Evolutionary conservation across 1,140 invertebrate genomes (phyloP).

Genomic region (Physella acuta): DNA sequence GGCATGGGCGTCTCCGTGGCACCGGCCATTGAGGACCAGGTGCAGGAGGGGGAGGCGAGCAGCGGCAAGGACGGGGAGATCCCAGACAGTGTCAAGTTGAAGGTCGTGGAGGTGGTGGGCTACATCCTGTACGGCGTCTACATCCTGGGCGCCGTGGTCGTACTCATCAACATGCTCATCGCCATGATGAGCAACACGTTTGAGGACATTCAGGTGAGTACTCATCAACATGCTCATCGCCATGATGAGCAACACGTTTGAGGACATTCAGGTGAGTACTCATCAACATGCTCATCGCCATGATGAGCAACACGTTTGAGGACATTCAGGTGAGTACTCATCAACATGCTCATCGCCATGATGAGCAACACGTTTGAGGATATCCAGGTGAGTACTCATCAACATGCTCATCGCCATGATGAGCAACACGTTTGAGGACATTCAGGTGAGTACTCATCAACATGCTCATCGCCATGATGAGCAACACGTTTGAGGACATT

Average conservation of each 20-base stretch:
- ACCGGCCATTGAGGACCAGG: conserved; percentile 30
- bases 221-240: conserved; percentile 97
- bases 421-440: conserved; percentile 97
- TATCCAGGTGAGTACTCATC: conserved; percentile 93
- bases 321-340: conserved; percentile 93
- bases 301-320: conserved; percentile 99
- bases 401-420: conserved; percentile 99
- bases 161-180: conserved; percentile 96
- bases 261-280: conserved; percentile 94
- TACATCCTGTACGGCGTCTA: conserved; percentile 84
- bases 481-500: conserved; percentile 96
- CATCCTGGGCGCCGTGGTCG: conserved; percentile 94
- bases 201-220: conserved; percentile 92
- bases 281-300: conserved; percentile 97
- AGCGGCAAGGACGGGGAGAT: not conserved
- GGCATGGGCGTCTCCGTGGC: conserved; percentile 42
- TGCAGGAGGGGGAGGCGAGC: conserved; percentile 7
- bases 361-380: conserved; percentile 99
- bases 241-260: conserved; percentile 99
- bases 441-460: conserved; percentile 92
- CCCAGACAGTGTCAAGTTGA: not conserved
- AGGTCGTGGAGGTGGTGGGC: conserved; percentile 30
- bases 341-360: conserved; percentile 98
- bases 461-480: conserved; percentile 99
- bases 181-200: conserved; percentile 99